These are phyloP conservation scores for Cryptoblepharus egeriae DNA, from an alignment of 2,797 vertebrate genomes.

Conservation along the genomic window DNA sequence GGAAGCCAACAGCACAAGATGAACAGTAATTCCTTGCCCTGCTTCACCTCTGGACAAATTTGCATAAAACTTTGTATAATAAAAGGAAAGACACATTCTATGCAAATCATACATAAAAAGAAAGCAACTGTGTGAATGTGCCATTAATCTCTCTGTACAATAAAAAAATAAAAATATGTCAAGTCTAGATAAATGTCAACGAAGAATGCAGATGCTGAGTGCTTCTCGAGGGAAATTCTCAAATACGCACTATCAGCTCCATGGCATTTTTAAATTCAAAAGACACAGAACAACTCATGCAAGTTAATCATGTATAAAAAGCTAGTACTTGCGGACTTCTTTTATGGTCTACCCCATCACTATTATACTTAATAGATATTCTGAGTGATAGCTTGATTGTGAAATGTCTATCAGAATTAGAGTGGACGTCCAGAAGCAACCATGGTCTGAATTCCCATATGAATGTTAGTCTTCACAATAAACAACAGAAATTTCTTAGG, in stretches of 20 bases:
- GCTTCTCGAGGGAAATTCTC: neutral
- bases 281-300: conserved; percentile 4
- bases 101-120: too few relatives aligned
- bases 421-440: neutral
- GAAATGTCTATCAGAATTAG: neutral
- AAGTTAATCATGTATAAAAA: neutral
- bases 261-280: neutral
- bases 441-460: neutral
- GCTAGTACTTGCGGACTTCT: neutral
- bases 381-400: neutral
- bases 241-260: neutral
- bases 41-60: too few relatives aligned
- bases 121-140: neutral
- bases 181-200: conserved; percentile 25
- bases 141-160: neutral
- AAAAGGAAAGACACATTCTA: too few relatives aligned
- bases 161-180: conserved; percentile 1
- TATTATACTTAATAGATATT: too few relatives aligned
- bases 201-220: neutral
- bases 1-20: neutral
- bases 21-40: too few relatives aligned
- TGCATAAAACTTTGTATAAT: too few relatives aligned
- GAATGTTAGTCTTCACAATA: neutral
- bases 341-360: neutral
- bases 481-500: neutral